These are phyloP conservation scores for Lasioglossum lativentre DNA, from an alignment of 2,888 invertebrate genomes.

Conservation along the genomic window DNA sequence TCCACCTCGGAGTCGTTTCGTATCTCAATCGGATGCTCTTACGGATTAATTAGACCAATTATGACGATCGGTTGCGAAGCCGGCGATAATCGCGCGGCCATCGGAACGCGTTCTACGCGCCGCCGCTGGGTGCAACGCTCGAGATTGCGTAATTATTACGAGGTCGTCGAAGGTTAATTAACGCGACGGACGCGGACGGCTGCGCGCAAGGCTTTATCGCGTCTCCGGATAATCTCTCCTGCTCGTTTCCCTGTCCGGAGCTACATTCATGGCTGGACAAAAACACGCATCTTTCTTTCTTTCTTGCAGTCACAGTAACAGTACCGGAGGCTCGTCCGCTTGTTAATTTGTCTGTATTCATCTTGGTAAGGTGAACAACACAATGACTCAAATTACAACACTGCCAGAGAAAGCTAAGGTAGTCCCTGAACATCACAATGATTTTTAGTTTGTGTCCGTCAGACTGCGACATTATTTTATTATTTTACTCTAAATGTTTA, in stretches of 20 bases:
- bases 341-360: neutral
- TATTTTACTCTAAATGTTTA: no score
- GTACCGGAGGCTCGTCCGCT: neutral
- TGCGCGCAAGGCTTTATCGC: neutral
- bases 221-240: neutral
- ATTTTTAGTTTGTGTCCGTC: no score
- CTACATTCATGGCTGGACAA: neutral
- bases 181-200: slow-evolving; percentile 39
- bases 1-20: neutral
- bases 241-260: neutral
- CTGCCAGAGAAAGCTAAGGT: no score
- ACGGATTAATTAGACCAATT: slow-evolving; percentile 36
- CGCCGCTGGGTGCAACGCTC: slow-evolving; percentile 27
- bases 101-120: slow-evolving; percentile 30
- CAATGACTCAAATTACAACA: neutral
- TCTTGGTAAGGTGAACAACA: neutral
- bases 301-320: neutral
- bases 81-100: slow-evolving; percentile 15
- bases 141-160: slow-evolving; percentile 63
- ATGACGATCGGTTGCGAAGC: slow-evolving; percentile 12
- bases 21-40: neutral
- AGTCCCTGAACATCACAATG: no score
- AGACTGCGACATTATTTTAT: no score
- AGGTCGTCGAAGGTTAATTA: slow-evolving; percentile 66
- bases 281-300: neutral